Conservation (phyloP, 2,888 invertebrate species). For the Dryocosmus kuriphilus region DNA sequence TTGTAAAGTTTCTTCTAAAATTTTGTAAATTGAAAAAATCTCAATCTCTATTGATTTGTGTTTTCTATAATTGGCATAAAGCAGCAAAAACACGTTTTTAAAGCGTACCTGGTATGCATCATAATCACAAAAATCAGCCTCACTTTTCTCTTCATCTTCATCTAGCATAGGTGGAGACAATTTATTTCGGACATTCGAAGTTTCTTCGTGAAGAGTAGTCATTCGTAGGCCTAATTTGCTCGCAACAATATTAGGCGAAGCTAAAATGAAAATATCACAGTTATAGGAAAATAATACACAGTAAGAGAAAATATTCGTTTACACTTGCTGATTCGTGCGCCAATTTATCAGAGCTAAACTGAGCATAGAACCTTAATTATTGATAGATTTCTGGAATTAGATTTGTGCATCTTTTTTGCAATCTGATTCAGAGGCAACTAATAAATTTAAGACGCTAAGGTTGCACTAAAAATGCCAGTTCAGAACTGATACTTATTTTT, state of each 20-base stretch:
- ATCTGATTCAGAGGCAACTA: conserved; percentile 7
- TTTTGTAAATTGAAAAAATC: no score
- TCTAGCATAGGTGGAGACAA: conserved; percentile 69
- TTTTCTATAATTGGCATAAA: not conserved
- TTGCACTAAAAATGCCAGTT: conserved; percentile 19
- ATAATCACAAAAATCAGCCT: conserved; percentile 73
- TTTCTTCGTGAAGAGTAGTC: conserved; percentile 95
- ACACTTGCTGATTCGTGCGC: not conserved
- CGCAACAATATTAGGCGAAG: conserved; percentile 87
- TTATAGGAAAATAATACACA: not conserved
- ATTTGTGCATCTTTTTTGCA: not conserved
- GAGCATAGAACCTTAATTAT: not conserved
- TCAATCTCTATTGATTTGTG: no score
- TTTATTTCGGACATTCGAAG: conserved; percentile 70
- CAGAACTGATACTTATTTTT: conserved; percentile 18
- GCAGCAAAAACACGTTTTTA: not conserved
- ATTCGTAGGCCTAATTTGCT: conserved; percentile 92
- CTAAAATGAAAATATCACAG: conserved; percentile 76
- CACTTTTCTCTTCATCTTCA: conserved; percentile 74
- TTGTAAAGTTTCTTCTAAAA: no score
- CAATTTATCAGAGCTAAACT: conserved; percentile 25
- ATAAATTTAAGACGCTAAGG: not conserved
- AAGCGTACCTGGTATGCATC: conserved; percentile 71
- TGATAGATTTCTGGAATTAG: not conserved
- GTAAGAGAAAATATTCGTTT: not conserved